Conservation (phyloP, 1,140 invertebrate genomes). For the Mya arenaria region DNA sequence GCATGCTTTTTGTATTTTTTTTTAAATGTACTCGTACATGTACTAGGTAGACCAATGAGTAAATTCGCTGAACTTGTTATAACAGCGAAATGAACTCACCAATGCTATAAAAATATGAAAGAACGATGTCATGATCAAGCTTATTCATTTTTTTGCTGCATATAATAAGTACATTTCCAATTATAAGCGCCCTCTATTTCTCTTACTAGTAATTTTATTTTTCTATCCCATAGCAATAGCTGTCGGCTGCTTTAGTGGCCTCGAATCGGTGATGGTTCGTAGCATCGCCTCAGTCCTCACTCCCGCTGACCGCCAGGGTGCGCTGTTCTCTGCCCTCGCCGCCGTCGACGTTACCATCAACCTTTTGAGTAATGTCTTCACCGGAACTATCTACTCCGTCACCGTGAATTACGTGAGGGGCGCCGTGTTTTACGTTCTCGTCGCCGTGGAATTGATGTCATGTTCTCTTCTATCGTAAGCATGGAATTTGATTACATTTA, state of each 20-base stretch:
- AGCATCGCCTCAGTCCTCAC: constrained; percentile 25
- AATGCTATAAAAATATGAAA: background rate
- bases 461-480: constrained; percentile 26
- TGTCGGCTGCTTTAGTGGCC: background rate
- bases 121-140: background rate
- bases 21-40: too few species aligned
- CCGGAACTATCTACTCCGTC: constrained; percentile 34
- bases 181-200: too few species aligned
- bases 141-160: too few species aligned
- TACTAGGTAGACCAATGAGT: too few species aligned
- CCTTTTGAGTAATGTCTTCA: constrained; percentile 41
- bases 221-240: too few species aligned
- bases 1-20: constrained; percentile 9
- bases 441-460: constrained; percentile 2
- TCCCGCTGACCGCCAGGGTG: constrained; percentile 20
- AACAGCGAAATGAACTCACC: too few species aligned
- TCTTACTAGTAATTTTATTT: too few species aligned
- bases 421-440: constrained; percentile 33
- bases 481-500: background rate
- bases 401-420: constrained; percentile 35
- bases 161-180: too few species aligned
- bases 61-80: too few species aligned
- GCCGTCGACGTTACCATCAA: constrained; percentile 41
- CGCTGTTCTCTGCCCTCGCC: constrained; percentile 36
- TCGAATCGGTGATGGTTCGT: constrained; percentile 15